Evolutionary conservation across 2,888 invertebrate genomes (phyloP).

Genomic region (Linnaemya vulpina): DNA sequence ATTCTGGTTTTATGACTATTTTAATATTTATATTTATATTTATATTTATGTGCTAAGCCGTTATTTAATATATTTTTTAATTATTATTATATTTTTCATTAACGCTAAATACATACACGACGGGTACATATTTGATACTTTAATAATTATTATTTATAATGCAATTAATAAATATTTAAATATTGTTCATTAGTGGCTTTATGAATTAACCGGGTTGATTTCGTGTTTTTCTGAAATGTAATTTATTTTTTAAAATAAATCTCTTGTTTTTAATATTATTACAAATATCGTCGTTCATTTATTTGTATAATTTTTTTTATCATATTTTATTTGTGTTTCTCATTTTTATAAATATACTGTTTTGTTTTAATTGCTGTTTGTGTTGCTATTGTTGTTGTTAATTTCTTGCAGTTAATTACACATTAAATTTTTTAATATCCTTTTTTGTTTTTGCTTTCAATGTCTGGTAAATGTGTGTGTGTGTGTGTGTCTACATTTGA

Average conservation of each 20-base stretch:
- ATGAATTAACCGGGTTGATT: constrained; percentile 66
- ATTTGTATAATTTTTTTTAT: constrained; percentile 5
- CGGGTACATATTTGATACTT: constrained; percentile 59
- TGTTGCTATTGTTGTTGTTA: constrained; percentile 34
- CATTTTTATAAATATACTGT: constrained; percentile 17
- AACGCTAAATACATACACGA: constrained; percentile 36
- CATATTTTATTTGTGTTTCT: not conserved
- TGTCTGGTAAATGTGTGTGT: constrained; percentile 40
- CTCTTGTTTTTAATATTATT: constrained; percentile 21
- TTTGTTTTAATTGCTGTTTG: constrained; percentile 39
- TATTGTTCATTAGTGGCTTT: constrained; percentile 71
- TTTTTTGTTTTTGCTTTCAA: constrained; percentile 28
- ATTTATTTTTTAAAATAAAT: not conserved
- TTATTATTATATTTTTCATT: not conserved
- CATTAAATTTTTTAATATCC: constrained; percentile 56
- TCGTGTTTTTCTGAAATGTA: not conserved
- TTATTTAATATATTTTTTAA: constrained; percentile 32
- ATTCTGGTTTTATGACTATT: constrained; percentile 37
- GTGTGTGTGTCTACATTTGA: constrained; percentile 21
- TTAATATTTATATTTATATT: constrained; percentile 23
- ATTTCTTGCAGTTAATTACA: constrained; percentile 64
- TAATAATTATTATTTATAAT: constrained; percentile 57
- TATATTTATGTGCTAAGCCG: constrained; percentile 34
- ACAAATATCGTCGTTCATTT: constrained; percentile 27
- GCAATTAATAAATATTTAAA: constrained; percentile 71